Base-by-base conservation (phyloP, 2,888 invertebrate genomes). In the Cactoblastis cactorum region DNA sequence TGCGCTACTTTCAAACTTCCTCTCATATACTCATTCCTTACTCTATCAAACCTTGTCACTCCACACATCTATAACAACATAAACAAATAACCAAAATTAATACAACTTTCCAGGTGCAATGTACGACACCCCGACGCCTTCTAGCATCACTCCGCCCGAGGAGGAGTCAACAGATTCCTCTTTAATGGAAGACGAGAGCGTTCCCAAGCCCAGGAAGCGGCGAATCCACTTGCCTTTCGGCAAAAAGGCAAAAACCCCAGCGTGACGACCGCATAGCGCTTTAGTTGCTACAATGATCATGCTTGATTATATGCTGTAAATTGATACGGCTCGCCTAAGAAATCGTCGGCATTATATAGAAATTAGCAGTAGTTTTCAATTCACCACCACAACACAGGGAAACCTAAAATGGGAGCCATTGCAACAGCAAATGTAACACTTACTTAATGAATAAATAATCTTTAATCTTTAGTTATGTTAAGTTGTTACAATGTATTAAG, bases 161-260 rank as follows among this genome's bases (percentile, higher is more conserved):
- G 94, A 94, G 56, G 94, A 94, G 53, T 94, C 94, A 1, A 94
- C 94, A 0, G 94, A 94, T 69, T 94, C 94, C 0, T 94, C 94
- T 0, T 84, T 93, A 3, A 85, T 92, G 67, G 94, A 94, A 51
- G 93, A 93, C 67, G 93, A 92, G 50, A 73, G 77, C 0, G 43
- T 77, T 0, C 80, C 87, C 0, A 88, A 86, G 53, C 91, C 92
- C 33, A 88, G 93, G 54, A 91, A 91, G 57, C 87, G 93, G 39
- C 91, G 93, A 66, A 90, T 94, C 49, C 90, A 93, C 61, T 92
- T 94, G 54, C 92, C 92, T 0, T 93, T 94, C 69, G 80, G 90
- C 0, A 92, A 92, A 71, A 92, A 92, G 63, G 77, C 87, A 41
- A 92, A 92, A 67, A 82, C 90, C 3, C 83, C 85, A 46, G 89